Conservation (phyloP, 2,888 invertebrate species). For the Diarsia mendica region DNA sequence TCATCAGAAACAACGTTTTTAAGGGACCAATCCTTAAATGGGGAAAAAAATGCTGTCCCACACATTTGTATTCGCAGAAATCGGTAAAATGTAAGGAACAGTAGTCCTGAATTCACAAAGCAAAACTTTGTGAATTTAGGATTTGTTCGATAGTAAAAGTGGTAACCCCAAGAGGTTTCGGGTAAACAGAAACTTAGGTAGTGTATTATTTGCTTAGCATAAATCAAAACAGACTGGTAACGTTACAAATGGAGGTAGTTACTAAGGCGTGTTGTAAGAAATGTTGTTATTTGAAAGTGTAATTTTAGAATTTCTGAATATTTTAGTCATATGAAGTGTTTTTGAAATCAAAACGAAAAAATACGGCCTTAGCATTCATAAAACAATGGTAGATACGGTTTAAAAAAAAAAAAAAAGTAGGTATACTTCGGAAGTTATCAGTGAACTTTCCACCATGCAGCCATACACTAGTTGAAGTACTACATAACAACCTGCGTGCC, state of each 20-base stretch:
- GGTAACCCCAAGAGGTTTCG: background rate
- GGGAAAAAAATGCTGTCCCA: background rate
- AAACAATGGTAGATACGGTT: slow-evolving; percentile 17
- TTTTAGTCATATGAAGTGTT: background rate
- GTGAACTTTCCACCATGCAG: background rate
- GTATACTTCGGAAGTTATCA: background rate
- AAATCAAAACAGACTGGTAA: background rate
- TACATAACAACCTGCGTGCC: slow-evolving; percentile 11
- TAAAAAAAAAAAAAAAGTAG: too few relatives aligned
- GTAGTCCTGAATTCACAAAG: background rate
- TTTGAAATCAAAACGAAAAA: slow-evolving; percentile 1
- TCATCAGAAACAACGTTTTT: background rate
- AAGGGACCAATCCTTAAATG: background rate
- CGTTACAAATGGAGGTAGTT: background rate
- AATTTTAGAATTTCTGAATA: background rate
- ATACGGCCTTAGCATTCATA: background rate
- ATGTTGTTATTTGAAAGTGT: background rate
- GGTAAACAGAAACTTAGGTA: background rate
- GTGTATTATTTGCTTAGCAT: background rate
- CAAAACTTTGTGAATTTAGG: background rate
- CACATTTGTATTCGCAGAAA: background rate
- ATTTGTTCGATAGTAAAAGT: background rate
- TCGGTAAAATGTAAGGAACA: background rate
- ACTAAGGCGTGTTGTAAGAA: background rate
- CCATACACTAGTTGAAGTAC: slow-evolving; percentile 31